Conservation (phyloP, 2,888 invertebrate genomes). For the Phyto melanocephala region DNA sequence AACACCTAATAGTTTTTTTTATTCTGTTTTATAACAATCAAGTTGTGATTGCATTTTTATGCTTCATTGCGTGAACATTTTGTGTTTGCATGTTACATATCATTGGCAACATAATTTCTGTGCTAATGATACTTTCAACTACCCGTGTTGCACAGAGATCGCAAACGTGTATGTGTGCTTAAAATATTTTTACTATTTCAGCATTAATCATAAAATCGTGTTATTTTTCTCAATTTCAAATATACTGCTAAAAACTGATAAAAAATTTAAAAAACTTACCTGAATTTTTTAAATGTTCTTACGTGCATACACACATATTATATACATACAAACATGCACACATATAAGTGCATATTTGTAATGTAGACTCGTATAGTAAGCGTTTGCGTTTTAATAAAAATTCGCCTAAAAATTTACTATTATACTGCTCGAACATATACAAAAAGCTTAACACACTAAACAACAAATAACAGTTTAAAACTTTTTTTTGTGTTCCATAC, state of each 20-base stretch:
- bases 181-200: too few species aligned
- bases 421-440: neutral
- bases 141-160: too few species aligned
- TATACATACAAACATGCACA: too few species aligned
- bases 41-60: slow-evolving; percentile 21
- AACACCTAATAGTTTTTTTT: too few species aligned
- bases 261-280: neutral
- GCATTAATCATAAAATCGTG: too few species aligned
- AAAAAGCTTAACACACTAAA: neutral
- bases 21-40: too few species aligned
- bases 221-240: too few species aligned
- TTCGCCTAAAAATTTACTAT: neutral
- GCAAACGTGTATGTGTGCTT: too few species aligned
- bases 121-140: slow-evolving; percentile 44
- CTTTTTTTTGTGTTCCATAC: slow-evolving; percentile 9
- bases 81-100: slow-evolving; percentile 74
- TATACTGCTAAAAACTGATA: slow-evolving; percentile 14
- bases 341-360: neutral
- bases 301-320: too few species aligned
- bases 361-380: neutral
- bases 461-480: slow-evolving; percentile 6
- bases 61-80: slow-evolving; percentile 67
- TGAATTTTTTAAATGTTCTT: neutral
- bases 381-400: slow-evolving; percentile 30
- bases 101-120: slow-evolving; percentile 71